A percentile compares a stretch with the other conserved stretches of the same genome.
phyloP scores from a whole-genome alignment of 2,113 vertebrate genomes.

The Conger conger region DNA sequence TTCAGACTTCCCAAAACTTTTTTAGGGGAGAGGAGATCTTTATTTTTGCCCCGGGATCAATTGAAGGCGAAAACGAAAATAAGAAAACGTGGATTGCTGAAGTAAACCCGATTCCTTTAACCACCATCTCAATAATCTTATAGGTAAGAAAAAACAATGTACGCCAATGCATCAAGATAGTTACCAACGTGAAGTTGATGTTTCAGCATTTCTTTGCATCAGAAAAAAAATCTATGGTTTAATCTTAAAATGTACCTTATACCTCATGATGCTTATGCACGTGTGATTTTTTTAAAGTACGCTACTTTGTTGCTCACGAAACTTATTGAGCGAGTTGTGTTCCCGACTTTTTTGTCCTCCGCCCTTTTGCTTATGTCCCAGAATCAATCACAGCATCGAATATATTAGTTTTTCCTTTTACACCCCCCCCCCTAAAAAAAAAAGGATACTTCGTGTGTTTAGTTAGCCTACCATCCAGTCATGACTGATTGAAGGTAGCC shows the following conservation, averaged over 20 bases:
- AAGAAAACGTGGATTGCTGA: constrained; percentile 12
- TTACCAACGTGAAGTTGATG: neutral
- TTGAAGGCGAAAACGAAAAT: constrained; percentile 19
- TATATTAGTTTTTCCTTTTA: neutral
- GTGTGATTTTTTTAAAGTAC: neutral
- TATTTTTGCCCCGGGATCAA: constrained; percentile 18
- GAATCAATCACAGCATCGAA: neutral
- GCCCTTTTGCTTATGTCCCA: neutral
- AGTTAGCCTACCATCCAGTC: neutral
- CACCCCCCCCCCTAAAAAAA: no score
- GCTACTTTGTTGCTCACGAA: neutral
- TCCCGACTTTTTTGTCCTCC: neutral
- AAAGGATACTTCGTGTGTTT: neutral
- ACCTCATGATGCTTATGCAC: neutral
- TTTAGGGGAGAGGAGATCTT: constrained; percentile 14
- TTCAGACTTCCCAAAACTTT: constrained; percentile 26
- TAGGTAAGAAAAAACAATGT: constrained; percentile 21
- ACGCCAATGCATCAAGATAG: neutral
- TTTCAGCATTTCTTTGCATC: neutral
- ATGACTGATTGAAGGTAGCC: neutral
- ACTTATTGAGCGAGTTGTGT: neutral
- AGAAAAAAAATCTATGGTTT: neutral
- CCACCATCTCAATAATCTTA: neutral
- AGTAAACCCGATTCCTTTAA: constrained; percentile 14
- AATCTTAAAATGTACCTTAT: neutral